These are phyloP conservation scores for Phyto melanocephala DNA, from an alignment of 2,888 invertebrate genomes.

Conservation along the genomic window DNA sequence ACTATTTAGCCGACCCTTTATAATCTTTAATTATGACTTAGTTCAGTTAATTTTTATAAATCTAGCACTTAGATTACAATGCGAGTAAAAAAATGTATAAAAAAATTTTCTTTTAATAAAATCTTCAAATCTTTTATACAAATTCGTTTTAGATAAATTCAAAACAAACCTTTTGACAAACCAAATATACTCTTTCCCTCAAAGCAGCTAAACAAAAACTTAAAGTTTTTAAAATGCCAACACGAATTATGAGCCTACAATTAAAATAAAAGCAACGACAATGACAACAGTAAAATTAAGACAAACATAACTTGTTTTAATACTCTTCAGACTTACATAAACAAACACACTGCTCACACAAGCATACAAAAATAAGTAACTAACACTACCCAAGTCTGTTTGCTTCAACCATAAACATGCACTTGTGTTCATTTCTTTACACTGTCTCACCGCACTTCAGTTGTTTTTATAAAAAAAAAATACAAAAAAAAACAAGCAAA, in stretches of 20 bases:
- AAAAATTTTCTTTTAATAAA: no score
- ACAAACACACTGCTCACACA: neutral
- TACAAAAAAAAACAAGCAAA: neutral
- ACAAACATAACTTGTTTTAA: slow-evolving; percentile 51
- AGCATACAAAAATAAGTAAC: neutral
- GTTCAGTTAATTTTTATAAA: no score
- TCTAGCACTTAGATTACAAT: no score
- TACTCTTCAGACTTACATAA: neutral
- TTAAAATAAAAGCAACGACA: slow-evolving; percentile 45
- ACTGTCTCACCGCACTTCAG: slow-evolving; percentile 36
- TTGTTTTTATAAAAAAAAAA: slow-evolving; percentile 19
- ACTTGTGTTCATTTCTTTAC: slow-evolving; percentile 15
- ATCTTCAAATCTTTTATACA: no score
- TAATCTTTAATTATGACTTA: no score
- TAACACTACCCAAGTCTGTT: neutral
- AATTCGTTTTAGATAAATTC: no score
- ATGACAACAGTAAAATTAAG: slow-evolving; percentile 53
- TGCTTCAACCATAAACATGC: neutral
- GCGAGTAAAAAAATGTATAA: no score
- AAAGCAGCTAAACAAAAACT: neutral
- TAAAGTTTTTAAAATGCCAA: slow-evolving; percentile 47
- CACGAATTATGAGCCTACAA: slow-evolving; percentile 61
- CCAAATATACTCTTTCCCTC: neutral
- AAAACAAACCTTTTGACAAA: neutral
- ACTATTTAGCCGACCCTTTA: no score